These are phyloP conservation scores for Scytalopus superciliaris DNA, from an alignment of 2,113 vertebrate species.

Conservation along the genomic window DNA sequence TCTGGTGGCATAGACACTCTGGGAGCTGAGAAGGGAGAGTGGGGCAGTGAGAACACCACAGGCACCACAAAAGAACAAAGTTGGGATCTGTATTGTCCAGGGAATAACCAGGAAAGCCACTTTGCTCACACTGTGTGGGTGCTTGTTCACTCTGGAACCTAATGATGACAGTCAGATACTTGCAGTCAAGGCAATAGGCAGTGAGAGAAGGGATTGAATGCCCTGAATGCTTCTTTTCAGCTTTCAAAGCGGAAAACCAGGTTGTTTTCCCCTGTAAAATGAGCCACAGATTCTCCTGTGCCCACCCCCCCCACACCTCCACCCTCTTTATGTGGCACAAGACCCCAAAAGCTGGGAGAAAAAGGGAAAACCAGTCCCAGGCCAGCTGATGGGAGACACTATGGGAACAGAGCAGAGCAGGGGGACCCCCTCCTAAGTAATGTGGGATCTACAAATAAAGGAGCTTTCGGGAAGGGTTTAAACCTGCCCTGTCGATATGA, in stretches of 20 bases:
- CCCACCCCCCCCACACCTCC: too few species aligned
- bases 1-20: rapidly evolving
- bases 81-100: rapidly evolving
- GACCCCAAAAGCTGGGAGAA: background rate
- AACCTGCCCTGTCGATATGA: background rate
- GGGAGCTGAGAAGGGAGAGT: rapidly evolving
- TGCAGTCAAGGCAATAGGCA: background rate
- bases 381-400: background rate
- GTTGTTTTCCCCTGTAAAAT: background rate
- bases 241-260: background rate
- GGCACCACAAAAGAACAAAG: background rate
- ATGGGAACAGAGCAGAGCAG: background rate
- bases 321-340: rapidly evolving
- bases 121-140: rapidly evolving
- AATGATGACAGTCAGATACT: background rate
- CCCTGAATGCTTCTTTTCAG: background rate
- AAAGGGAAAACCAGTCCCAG: background rate
- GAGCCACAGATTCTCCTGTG: background rate
- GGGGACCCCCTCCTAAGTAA: background rate
- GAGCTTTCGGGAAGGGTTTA: background rate
- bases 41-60: background rate
- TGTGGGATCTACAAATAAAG: background rate
- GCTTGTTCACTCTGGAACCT: background rate
- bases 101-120: rapidly evolving
- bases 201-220: background rate